phyloP scores from a whole-genome alignment of 2,113 vertebrate species.

The Fulica atra region DNA sequence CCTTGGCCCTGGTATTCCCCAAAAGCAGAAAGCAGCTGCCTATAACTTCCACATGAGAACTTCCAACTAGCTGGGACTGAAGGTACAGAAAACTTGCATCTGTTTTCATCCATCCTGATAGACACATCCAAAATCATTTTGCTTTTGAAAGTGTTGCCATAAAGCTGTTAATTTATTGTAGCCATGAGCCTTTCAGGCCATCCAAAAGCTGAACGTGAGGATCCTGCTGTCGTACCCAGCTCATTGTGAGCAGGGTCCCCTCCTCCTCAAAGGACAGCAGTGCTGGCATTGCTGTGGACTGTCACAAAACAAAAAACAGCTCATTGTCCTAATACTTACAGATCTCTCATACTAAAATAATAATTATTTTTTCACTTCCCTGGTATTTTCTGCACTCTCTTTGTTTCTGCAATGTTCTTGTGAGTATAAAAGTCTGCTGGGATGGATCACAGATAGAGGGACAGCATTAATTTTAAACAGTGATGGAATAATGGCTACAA shows the following conservation, averaged over 20 bases:
- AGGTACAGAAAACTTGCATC: not conserved
- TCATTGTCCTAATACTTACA: not conserved
- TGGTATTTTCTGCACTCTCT: not conserved
- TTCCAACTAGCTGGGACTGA: not conserved
- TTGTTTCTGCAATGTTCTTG: not conserved
- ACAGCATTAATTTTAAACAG: not conserved
- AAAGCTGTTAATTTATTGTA: not conserved
- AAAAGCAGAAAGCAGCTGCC: slow-evolving; percentile 25
- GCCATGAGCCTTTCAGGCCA: not conserved
- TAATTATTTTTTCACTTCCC: not conserved
- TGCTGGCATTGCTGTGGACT: not conserved
- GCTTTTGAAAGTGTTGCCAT: not conserved
- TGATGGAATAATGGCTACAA: not conserved
- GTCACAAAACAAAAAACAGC: not conserved
- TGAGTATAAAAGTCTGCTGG: not conserved
- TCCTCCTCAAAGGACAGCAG: not conserved
- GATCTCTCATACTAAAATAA: not conserved
- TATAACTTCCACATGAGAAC: slow-evolving; percentile 16
- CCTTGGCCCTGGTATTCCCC: slow-evolving; percentile 15
- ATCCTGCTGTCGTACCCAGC: not conserved
- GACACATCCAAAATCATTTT: not conserved
- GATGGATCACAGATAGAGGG: not conserved
- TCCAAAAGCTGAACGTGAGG: not conserved
- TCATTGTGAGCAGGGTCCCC: not conserved
- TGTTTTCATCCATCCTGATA: slow-evolving; percentile 6